phyloP scores from a whole-genome alignment of 2,113 vertebrate species.

The Accipiter cooperii region DNA sequence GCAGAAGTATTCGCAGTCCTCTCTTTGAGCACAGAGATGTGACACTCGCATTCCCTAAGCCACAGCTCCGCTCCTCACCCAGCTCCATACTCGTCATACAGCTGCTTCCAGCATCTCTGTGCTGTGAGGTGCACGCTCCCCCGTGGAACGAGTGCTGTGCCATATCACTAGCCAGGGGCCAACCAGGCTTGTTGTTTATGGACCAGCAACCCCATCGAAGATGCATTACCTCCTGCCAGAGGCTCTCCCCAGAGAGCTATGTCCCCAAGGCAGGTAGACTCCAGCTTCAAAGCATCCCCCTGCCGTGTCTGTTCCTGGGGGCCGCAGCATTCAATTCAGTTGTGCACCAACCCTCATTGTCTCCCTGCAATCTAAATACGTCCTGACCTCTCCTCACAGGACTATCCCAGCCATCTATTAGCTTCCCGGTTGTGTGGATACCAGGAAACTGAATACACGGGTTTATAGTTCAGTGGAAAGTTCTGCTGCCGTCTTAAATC shows the following conservation, averaged over 20 bases:
- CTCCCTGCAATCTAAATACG: neutral
- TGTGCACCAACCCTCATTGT: neutral
- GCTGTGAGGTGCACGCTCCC: neutral
- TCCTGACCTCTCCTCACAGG: neutral
- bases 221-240: neutral
- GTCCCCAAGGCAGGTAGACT: neutral
- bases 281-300: neutral
- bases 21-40: neutral
- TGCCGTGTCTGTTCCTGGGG: rapidly evolving
- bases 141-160: rapidly evolving
- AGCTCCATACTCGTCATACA: rapidly evolving
- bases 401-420: neutral
- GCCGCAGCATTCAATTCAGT: rapidly evolving
- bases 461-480: conserved; percentile 45
- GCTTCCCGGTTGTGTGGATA: neutral
- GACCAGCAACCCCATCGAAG: neutral
- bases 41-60: neutral
- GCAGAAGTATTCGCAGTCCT: neutral
- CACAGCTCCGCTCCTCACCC: neutral
- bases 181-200: neutral
- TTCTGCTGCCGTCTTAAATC: conserved; percentile 36
- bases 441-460: neutral
- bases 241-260: neutral
- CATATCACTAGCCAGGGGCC: rapidly evolving
- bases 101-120: neutral